Base-by-base conservation (phyloP, 2,888 invertebrate species). In the Cryptosula pallasiana region DNA sequence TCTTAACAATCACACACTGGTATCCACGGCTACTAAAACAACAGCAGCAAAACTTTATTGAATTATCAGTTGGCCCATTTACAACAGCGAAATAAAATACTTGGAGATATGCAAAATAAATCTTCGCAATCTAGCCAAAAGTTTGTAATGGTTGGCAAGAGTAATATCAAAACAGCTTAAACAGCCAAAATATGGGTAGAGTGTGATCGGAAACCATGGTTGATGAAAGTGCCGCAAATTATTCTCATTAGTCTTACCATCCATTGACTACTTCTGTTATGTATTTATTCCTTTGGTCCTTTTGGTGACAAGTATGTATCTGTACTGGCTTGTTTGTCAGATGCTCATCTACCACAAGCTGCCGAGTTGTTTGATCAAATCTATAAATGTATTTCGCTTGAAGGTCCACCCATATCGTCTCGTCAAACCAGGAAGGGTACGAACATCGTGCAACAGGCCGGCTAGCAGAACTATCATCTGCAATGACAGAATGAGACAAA, bases 21-120 rank as follows among this genome's bases (percentile, higher is more conserved):
- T 63, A 63, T 34, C 63, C 63, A 63, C n/a, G 32, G 20, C 32
- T n/a, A 63, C 63, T 63, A n/a, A 5, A 57, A 57, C 57, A 57
- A 20, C 45, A 5, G 9, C 5, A 45, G 9, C 45, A 45, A 45
- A 45, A 45, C 20, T 5, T 45, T 45, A 45, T 45, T 45, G 9
- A 45, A 45, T n/a, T n/a, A n/a, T n/a, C n/a, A n/a, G n/a, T n/a
- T n/a, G n/a, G n/a, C n/a, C n/a, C n/a, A n/a, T n/a, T n/a, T n/a
- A n/a, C n/a, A n/a, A n/a, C n/a, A n/a, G n/a, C n/a, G n/a, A n/a
- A n/a, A n/a, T n/a, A n/a, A n/a, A n/a, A n/a, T n/a, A n/a, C n/a
- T n/a, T n/a, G n/a, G n/a, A n/a, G n/a, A n/a, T n/a, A n/a, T n/a
- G n/a, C n/a, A n/a, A n/a, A n/a, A n/a, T n/a, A n/a, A n/a, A n/a